These are phyloP conservation scores for Andrena bucephala DNA, from an alignment of 2,888 invertebrate species.

Conservation along the genomic window DNA sequence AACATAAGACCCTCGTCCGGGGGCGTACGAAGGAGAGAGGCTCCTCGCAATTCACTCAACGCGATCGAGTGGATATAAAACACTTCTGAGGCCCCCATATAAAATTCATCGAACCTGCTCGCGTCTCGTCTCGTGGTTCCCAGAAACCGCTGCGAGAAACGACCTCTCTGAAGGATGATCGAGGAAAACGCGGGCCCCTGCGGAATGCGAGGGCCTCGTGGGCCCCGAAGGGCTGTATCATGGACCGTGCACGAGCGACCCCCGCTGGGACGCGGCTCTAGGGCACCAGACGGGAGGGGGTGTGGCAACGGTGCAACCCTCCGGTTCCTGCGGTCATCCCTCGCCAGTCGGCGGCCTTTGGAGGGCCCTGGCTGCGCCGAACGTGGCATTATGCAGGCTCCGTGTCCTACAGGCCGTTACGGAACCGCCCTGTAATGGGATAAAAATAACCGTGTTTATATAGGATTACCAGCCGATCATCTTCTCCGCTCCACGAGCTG, in stretches of 20 bases:
- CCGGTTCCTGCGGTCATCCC: slow-evolving; percentile 70
- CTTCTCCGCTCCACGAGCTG: slow-evolving; percentile 53
- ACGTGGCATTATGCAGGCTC: slow-evolving; percentile 66
- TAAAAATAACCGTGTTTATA: slow-evolving; percentile 78
- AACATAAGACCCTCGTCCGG: not conserved
- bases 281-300: slow-evolving; percentile 64
- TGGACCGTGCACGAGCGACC: slow-evolving; percentile 67
- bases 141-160: slow-evolving; percentile 3
- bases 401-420: slow-evolving; percentile 61
- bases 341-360: slow-evolving; percentile 61
- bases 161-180: slow-evolving; percentile 40
- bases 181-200: slow-evolving; percentile 49
- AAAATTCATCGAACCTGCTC: slow-evolving; percentile 20
- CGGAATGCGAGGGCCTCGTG: slow-evolving; percentile 44
- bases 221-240: slow-evolving; percentile 73
- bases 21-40: slow-evolving; percentile 3
- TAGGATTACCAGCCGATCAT: slow-evolving; percentile 74
- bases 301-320: slow-evolving; percentile 70
- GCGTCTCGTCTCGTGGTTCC: slow-evolving; percentile 15
- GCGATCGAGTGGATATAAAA: not conserved
- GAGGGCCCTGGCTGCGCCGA: slow-evolving; percentile 54
- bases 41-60: slow-evolving; percentile 11
- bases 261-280: slow-evolving; percentile 72
- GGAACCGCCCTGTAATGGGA: slow-evolving; percentile 74
- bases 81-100: not conserved